Conservation (phyloP, 2,113 vertebrate species). For the Chelonoidis abingdonii region DNA sequence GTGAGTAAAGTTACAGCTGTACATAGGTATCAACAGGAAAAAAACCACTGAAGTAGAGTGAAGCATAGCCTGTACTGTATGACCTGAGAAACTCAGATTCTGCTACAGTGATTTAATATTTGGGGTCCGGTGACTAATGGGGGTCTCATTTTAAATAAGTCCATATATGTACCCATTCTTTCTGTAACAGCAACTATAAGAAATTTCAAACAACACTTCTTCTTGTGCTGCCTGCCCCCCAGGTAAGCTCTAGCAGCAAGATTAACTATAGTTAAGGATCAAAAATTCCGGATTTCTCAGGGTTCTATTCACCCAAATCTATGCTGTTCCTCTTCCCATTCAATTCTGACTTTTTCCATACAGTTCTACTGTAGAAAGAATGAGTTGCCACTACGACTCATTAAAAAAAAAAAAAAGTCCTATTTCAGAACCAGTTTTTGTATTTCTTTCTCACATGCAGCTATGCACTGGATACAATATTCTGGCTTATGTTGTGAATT, state of each 20-base stretch:
- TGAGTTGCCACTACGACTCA: background rate
- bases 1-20: background rate
- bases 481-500: conserved; percentile 17
- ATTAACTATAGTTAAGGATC: background rate
- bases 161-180: rapidly evolving
- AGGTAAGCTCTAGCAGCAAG: background rate
- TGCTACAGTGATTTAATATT: background rate
- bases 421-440: background rate
- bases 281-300: background rate
- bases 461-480: background rate
- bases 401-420: background rate
- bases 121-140: background rate
- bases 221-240: background rate
- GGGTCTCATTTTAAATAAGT: background rate
- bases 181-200: background rate
- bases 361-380: background rate
- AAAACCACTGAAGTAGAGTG: background rate
- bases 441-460: conserved; percentile 3
- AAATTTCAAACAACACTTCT: background rate
- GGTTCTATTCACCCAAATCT: background rate
- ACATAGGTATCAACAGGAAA: too few relatives aligned
- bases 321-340: background rate
- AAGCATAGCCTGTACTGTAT: background rate
- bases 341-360: background rate
- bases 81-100: background rate